phyloP scores from a whole-genome alignment of 2,888 invertebrate genomes.

The Polydesmus complanatus region DNA sequence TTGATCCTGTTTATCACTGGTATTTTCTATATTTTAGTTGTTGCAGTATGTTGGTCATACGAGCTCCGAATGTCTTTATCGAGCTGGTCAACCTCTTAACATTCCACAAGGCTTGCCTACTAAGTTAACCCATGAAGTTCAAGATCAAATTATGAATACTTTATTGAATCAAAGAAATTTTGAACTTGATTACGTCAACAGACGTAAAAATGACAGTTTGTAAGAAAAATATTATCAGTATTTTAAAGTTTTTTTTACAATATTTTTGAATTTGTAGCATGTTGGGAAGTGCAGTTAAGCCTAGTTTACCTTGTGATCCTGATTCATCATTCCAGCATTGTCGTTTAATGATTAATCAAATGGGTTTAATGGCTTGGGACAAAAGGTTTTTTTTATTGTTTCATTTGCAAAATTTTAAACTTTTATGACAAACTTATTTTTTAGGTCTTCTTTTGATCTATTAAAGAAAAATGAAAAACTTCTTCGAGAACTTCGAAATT shows the following conservation, averaged over 20 bases:
- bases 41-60: conserved; percentile 80
- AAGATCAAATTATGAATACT: conserved; percentile 71
- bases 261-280: conserved; percentile 29
- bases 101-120: conserved; percentile 51
- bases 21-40: conserved; percentile 41
- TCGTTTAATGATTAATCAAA: conserved; percentile 74
- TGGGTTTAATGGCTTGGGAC: conserved; percentile 82
- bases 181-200: conserved; percentile 55
- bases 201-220: conserved; percentile 23
- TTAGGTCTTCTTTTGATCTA: conserved; percentile 56
- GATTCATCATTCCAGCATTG: conserved; percentile 64
- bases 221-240: conserved; percentile 17
- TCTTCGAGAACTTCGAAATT: conserved; percentile 74
- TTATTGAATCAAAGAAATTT: conserved; percentile 68
- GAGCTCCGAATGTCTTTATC: conserved; percentile 70
- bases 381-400: conserved; percentile 41
- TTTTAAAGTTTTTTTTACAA: conserved; percentile 9
- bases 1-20: not conserved
- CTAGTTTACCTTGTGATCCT: conserved; percentile 40
- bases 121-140: conserved; percentile 59
- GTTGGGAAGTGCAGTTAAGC: conserved; percentile 38
- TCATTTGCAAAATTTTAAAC: conserved; percentile 1
- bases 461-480: conserved; percentile 77
- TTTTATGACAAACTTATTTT: not conserved
- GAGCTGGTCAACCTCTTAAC: conserved; percentile 55